Evolutionary conservation across 2,888 invertebrate genomes (phyloP).

Genomic region (Strigamia maritima): DNA sequence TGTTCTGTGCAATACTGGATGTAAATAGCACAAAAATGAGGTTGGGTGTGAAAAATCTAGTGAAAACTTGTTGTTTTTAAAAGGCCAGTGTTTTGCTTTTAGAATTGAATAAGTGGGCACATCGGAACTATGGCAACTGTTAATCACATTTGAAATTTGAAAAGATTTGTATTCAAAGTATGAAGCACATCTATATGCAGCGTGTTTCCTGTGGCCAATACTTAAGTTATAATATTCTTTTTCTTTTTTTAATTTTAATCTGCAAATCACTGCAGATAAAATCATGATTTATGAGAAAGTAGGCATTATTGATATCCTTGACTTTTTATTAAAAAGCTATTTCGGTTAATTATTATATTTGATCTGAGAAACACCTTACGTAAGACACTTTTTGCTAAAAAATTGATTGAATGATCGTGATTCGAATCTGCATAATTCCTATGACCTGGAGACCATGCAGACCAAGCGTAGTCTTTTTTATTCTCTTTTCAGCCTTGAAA

Average conservation of each 20-base stretch:
- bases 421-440: not conserved
- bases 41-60: not conserved
- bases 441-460: not conserved
- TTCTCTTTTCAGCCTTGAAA: not conserved
- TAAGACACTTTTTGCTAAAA: constrained; percentile 5
- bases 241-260: no score
- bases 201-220: no score
- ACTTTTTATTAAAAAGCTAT: not conserved
- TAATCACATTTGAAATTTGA: no score
- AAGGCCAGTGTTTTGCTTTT: not conserved
- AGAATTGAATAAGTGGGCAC: no score
- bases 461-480: not conserved
- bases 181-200: no score
- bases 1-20: not conserved
- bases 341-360: not conserved
- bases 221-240: no score
- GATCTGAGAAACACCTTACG: not conserved
- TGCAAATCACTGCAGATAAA: no score
- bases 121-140: no score
- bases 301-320: constrained; percentile 6
- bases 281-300: not conserved
- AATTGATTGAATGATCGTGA: not conserved
- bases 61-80: not conserved
- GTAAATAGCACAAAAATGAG: not conserved
- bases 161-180: no score